Evolutionary conservation across 1,140 invertebrate genomes (phyloP).

Genomic region (Listronotus oregonensis): DNA sequence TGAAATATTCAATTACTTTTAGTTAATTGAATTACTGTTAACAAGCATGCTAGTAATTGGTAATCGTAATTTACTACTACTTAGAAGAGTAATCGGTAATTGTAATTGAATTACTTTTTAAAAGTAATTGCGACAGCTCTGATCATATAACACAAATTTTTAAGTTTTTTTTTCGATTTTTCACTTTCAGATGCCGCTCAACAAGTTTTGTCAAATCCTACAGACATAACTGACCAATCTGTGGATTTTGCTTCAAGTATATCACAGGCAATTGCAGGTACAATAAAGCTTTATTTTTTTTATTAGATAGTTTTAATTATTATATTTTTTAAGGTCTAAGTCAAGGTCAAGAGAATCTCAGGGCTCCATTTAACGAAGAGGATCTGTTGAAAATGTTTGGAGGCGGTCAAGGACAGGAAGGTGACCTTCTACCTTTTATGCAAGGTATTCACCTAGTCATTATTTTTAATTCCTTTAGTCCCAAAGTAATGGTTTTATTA

Average conservation of each 20-base stretch:
- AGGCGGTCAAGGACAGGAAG: constrained; percentile 53
- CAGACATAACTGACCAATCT: constrained; percentile 38
- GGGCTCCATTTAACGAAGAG: constrained; percentile 60
- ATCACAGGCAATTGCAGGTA: constrained; percentile 48
- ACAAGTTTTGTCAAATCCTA: constrained; percentile 50
- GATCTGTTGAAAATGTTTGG: constrained; percentile 63
- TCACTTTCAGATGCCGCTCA: constrained; percentile 48
- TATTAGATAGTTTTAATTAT: neutral
- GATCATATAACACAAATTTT: no score
- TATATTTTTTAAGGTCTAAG: constrained; percentile 48
- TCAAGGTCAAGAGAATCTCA: constrained; percentile 59
- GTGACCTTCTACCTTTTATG: constrained; percentile 81
- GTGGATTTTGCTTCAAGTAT: constrained; percentile 52
- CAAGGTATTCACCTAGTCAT: constrained; percentile 57
- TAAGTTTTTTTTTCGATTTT: neutral
- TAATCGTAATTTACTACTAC: no score
- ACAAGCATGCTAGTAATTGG: no score
- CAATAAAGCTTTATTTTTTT: neutral
- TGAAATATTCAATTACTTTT: no score
- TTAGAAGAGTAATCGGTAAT: no score
- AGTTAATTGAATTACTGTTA: no score
- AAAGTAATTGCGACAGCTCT: no score
- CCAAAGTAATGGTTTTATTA: no score
- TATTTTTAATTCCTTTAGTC: neutral
- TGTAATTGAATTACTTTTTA: no score